Conservation (phyloP, 2,113 vertebrate genomes). For the Cyprinodon variegatus region DNA sequence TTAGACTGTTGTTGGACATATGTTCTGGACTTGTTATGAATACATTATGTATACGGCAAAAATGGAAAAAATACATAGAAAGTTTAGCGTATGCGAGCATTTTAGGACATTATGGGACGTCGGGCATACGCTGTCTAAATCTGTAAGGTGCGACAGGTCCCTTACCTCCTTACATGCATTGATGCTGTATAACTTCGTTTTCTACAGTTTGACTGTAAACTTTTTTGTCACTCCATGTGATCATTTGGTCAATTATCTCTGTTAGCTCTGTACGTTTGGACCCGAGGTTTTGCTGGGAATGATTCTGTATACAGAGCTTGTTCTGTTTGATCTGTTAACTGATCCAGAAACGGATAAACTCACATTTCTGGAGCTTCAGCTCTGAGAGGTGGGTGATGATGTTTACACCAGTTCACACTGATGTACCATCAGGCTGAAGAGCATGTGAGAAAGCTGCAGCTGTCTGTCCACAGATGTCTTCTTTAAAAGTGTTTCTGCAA, state of each 20-base stretch:
- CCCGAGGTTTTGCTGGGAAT: constrained; percentile 46
- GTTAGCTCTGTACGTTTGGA: constrained; percentile 8
- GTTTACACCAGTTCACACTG: constrained; percentile 37
- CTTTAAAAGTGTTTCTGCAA: constrained; percentile 39
- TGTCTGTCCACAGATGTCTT: constrained; percentile 42
- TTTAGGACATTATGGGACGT: too few relatives aligned
- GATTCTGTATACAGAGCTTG: constrained; percentile 40
- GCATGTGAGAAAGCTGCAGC: constrained; percentile 49
- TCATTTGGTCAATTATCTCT: constrained; percentile 2
- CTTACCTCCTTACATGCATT: not conserved
- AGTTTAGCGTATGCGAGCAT: too few relatives aligned
- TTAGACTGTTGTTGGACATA: too few relatives aligned
- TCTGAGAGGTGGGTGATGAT: constrained; percentile 16
- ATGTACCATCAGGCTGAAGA: constrained; percentile 56
- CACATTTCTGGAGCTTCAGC: constrained; percentile 19
- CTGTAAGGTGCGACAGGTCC: too few relatives aligned
- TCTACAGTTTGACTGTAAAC: not conserved
- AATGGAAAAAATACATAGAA: too few relatives aligned
- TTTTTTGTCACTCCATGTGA: not conserved
- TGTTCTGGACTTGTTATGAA: too few relatives aligned
- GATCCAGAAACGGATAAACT: constrained; percentile 22
- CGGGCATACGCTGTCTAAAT: too few relatives aligned
- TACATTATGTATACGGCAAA: too few relatives aligned
- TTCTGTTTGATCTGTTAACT: constrained; percentile 48
- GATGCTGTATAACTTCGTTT: not conserved